Conservation (phyloP, 2,113 vertebrate species). For the Pan paniscus region DNA sequence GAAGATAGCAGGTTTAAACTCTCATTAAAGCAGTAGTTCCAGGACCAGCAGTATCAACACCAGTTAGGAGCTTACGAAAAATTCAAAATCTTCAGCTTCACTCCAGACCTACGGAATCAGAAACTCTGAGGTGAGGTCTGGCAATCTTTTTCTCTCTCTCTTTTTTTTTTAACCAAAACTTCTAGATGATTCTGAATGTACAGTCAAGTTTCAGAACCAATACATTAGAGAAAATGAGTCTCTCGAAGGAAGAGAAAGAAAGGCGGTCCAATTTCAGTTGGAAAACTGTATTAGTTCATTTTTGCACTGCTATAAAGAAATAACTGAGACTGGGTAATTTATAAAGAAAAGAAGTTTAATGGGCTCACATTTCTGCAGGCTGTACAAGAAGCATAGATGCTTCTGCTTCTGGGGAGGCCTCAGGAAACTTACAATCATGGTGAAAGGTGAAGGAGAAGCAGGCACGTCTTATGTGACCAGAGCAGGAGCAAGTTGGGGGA, state of each 20-base stretch:
- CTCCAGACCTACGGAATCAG: neutral
- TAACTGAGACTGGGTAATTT: too few species aligned
- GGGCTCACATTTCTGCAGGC: too few species aligned
- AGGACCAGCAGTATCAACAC: neutral
- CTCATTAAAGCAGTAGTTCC: neutral
- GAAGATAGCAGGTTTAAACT: neutral
- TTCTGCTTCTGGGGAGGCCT: too few species aligned
- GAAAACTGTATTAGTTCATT: too few species aligned
- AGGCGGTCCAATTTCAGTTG: neutral
- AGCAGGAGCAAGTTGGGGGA: too few species aligned
- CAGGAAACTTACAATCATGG: too few species aligned
- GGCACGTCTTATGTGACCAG: too few species aligned
- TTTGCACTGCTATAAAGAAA: too few species aligned
- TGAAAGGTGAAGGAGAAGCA: too few species aligned
- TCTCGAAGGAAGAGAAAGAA: neutral
- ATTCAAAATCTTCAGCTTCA: neutral
- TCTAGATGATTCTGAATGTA: neutral
- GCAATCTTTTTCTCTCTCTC: neutral
- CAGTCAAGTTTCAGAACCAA: neutral
- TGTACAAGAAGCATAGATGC: too few species aligned
- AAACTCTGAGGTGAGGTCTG: neutral
- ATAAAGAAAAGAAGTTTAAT: too few species aligned
- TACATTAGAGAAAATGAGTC: neutral
- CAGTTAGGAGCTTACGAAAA: neutral
- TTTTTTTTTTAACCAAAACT: neutral